Evolutionary conservation across 2,888 invertebrate species (phyloP), one percentile per base, ranked within the genome.

Genomic region (Tridacna gigas): DNA sequence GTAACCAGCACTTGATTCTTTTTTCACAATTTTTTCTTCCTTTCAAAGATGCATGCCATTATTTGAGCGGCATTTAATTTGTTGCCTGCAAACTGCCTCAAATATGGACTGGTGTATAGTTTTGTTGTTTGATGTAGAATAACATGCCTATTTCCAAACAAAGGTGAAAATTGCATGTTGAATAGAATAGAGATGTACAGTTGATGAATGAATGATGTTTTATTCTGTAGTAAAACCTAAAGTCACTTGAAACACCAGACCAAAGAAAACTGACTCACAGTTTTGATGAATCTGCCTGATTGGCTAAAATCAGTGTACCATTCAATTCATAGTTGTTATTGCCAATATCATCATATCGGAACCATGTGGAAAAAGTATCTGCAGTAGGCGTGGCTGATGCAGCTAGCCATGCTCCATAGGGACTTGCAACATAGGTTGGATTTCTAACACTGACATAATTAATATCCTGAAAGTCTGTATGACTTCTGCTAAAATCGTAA

Each of bases 361-460:
- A 93, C 91, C 92, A 93, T 20, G 89, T 88, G 18, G 91, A 91
- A 80, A 92, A 92, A 13, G 90, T 86, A 77, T 92, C 91, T 3
- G 87, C 28, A 5, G 84, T 86, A 0, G 92, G 92, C 12, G 80
- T 88, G 51, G 56, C 45, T 5, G 91, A 90, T 20, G 79, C 74
- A 61, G 87, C 77, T 11, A 91, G 89, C 90, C 90, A 91, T 26
- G 88, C 85, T 1, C 90, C 90, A 74, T 89, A 91, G 0, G 89
- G 90, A 82, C 90, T 91, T 48, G 89, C 83, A 11, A 91, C 89
- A 69, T 90, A 91, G 0, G 81, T 76, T 7, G 91, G 91, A 18
- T 79, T 65, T 20, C 76, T 74, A 13, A 88, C 56, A 0, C 83
- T 69, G 4, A 84, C 71, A 47, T 85, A 82, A 48, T 74, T 20